Conservation (phyloP, 2,113 vertebrate genomes). For the Gymnogyps californianus region DNA sequence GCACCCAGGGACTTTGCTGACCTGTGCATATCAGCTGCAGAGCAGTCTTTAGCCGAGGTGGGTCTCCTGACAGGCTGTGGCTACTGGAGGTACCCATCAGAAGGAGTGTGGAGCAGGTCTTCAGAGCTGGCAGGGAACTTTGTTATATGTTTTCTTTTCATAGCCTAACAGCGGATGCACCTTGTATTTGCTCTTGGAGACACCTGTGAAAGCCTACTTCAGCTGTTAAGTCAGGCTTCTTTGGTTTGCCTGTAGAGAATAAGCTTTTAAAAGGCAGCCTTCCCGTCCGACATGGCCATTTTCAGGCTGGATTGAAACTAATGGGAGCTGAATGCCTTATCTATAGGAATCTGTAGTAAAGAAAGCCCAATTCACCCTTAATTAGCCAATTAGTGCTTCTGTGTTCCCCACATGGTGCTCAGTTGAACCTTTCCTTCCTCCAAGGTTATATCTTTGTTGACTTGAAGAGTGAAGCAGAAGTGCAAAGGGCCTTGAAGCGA, state of each 20-base stretch:
- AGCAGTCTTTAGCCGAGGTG: neutral
- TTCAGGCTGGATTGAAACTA: neutral
- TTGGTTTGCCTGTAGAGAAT: neutral
- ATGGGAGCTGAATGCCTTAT: neutral
- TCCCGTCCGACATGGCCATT: neutral
- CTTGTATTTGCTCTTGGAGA: neutral
- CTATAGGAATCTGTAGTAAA: neutral
- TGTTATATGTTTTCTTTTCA: neutral
- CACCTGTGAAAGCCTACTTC: neutral
- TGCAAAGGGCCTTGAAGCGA: slow-evolving; percentile 84
- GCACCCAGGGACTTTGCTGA: neutral
- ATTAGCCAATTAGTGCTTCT: slow-evolving; percentile 40
- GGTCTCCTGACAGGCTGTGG: neutral
- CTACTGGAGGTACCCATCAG: neutral
- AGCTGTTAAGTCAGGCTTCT: neutral
- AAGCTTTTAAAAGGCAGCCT: neutral
- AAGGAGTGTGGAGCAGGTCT: neutral
- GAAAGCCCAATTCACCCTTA: neutral
- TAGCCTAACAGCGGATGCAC: neutral
- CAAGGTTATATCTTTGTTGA: slow-evolving; percentile 93
- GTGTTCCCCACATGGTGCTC: neutral
- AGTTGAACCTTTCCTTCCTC: neutral
- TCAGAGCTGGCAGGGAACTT: neutral
- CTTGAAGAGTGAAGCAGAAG: slow-evolving; percentile 83
- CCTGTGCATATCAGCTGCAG: fast-evolving